Evolutionary conservation across 1,140 invertebrate genomes (phyloP).

Genomic region (Rhagoletis zephyria): DNA sequence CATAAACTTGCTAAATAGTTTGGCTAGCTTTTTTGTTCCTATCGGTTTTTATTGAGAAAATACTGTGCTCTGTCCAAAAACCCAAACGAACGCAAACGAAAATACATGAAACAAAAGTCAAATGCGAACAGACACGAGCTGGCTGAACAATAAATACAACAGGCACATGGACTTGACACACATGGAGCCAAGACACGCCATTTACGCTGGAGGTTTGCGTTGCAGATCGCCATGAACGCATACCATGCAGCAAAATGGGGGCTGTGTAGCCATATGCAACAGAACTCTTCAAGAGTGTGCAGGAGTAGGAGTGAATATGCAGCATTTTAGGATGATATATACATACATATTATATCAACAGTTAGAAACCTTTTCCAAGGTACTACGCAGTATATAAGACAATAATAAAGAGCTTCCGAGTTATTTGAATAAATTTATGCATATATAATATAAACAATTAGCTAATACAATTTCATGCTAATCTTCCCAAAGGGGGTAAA

Average conservation of each 20-base stretch:
- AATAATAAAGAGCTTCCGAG: no score
- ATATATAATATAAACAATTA: no score
- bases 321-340: neutral
- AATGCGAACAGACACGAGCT: slow-evolving; percentile 39
- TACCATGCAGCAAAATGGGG: slow-evolving; percentile 22
- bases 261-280: neutral
- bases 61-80: neutral
- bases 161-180: slow-evolving; percentile 39
- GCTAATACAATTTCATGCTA: no score
- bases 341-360: neutral
- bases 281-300: no score
- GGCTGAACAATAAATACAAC: slow-evolving; percentile 28
- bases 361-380: no score
- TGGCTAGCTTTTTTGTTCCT: neutral
- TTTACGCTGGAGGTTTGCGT: slow-evolving; percentile 36
- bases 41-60: slow-evolving; percentile 2
- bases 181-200: slow-evolving; percentile 43
- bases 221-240: slow-evolving; percentile 30
- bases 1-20: no score
- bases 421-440: no score
- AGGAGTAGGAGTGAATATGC: neutral
- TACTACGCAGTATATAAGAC: neutral
- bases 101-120: neutral
- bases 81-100: slow-evolving; percentile 5
- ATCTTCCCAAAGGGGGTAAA: neutral